A percentile compares a stretch with the other conserved stretches of the same genome.
Evolutionary conservation across 2,113 vertebrate species (phyloP).

Genomic region (Malaclemys terrapin): DNA sequence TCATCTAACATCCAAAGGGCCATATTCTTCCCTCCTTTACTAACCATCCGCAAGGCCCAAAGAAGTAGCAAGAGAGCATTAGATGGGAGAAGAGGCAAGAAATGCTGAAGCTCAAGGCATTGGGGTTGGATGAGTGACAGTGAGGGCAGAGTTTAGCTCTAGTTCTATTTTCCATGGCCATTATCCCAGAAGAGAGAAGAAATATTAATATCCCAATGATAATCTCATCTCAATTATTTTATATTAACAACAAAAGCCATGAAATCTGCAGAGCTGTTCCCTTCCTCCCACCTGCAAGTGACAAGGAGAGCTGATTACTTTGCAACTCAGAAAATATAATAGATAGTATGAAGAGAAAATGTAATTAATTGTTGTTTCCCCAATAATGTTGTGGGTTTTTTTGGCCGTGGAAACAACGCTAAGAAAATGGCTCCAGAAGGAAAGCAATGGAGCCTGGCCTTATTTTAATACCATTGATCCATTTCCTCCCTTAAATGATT

Average conservation of each 20-base stretch:
- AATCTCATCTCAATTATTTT: background rate
- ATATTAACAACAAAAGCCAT: background rate
- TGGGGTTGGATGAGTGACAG: too few relatives aligned
- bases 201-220: background rate
- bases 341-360: background rate
- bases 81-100: too few relatives aligned
- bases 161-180: background rate
- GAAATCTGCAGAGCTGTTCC: background rate
- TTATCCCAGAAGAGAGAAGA: background rate
- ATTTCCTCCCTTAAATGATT: background rate
- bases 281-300: background rate
- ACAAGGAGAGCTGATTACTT: background rate
- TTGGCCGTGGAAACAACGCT: background rate
- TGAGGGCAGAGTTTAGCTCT: background rate
- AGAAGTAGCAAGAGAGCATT: background rate
- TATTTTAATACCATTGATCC: background rate
- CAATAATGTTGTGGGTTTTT: background rate
- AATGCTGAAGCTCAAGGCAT: background rate
- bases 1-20: background rate
- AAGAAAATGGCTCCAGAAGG: background rate
- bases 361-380: background rate
- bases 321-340: background rate
- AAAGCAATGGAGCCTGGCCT: background rate
- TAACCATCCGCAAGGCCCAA: background rate
- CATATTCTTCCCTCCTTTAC: background rate